phyloP scores from a whole-genome alignment of 2,888 invertebrate genomes.

The Cephalotes varians region DNA sequence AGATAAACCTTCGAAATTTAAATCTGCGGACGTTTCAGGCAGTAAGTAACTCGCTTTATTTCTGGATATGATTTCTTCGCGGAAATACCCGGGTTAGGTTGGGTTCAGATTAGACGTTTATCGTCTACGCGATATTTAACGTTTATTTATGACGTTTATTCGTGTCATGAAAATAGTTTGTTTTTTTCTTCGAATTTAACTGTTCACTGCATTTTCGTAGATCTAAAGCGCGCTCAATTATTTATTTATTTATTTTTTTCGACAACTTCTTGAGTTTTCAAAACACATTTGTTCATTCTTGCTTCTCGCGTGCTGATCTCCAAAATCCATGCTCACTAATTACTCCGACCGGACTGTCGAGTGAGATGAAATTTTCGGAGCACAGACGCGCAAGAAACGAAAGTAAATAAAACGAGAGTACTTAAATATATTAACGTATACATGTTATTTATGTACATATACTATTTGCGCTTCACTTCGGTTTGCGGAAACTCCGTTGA shows the following conservation, averaged over 20 bases:
- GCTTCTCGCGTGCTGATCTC: neutral
- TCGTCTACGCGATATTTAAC: neutral
- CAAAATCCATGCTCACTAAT: neutral
- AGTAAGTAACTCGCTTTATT: constrained; percentile 23
- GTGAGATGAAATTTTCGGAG: neutral
- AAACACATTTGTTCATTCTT: neutral
- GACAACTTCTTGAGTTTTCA: neutral
- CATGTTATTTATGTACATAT: neutral
- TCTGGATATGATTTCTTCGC: neutral
- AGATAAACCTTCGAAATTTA: neutral
- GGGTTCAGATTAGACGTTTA: neutral
- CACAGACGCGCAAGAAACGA: constrained; percentile 28
- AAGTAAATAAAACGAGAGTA: neutral
- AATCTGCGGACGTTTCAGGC: neutral
- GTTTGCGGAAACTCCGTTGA: too few relatives aligned
- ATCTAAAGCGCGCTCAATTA: neutral
- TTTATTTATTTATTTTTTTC: neutral
- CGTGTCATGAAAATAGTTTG: neutral
- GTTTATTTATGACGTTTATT: neutral
- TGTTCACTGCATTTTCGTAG: neutral
- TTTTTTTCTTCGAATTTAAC: neutral
- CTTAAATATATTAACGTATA: neutral
- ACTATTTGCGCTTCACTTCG: neutral
- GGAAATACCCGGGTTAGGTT: neutral
- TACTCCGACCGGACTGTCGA: neutral